Conservation (phyloP, 1,140 invertebrate genomes). For the Pectinophora gossypiella region DNA sequence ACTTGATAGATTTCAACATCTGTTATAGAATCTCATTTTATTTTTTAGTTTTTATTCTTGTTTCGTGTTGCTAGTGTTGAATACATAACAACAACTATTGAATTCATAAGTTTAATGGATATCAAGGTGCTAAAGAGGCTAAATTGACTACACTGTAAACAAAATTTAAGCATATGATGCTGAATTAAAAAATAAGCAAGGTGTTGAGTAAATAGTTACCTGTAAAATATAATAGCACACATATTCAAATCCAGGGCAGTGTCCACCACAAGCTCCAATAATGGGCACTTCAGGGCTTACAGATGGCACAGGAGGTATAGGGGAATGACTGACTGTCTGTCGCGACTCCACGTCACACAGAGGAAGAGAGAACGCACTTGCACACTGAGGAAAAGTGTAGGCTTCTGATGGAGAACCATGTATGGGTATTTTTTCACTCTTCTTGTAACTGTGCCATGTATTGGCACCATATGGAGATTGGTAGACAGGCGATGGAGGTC, state of each 20-base stretch:
- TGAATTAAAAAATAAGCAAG: too few species aligned
- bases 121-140: too few species aligned
- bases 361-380: slow-evolving; percentile 57
- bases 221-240: slow-evolving; percentile 80
- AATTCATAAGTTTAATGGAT: too few species aligned
- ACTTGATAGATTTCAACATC: too few species aligned
- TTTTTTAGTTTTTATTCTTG: too few species aligned
- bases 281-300: slow-evolving; percentile 67
- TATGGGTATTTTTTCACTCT: slow-evolving; percentile 32
- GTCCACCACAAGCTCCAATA: slow-evolving; percentile 78
- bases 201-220: slow-evolving; percentile 60
- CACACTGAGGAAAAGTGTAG: slow-evolving; percentile 56
- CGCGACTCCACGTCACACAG: slow-evolving; percentile 45
- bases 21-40: too few species aligned
- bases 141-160: too few species aligned
- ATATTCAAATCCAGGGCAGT: slow-evolving; percentile 80
- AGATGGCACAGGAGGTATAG: slow-evolving; percentile 45
- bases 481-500: slow-evolving; percentile 64
- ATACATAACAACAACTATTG: too few species aligned
- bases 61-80: too few species aligned
- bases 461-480: slow-evolving; percentile 57
- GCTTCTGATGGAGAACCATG: slow-evolving; percentile 30
- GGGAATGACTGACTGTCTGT: slow-evolving; percentile 31
- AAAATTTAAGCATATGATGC: too few species aligned
- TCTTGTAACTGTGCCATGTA: slow-evolving; percentile 51